phyloP scores from a whole-genome alignment of 2,888 invertebrate species.

The Macropis europaea region DNA sequence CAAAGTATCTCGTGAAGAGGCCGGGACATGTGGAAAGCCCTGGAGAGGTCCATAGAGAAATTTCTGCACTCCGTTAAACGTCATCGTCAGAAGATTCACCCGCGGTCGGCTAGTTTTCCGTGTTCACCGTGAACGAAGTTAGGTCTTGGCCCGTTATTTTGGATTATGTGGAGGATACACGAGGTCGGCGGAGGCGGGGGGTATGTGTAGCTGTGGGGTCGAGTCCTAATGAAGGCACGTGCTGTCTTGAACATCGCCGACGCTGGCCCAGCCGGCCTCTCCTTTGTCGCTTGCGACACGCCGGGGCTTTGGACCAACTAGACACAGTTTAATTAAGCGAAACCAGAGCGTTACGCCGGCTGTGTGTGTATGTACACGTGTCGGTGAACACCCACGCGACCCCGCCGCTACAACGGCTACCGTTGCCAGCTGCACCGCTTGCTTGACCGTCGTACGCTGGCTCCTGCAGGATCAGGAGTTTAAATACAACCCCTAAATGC shows the following conservation, averaged over 20 bases:
- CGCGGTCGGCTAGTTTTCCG: conserved; percentile 52
- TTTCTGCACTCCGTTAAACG: too few species aligned
- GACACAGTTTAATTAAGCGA: conserved; percentile 76
- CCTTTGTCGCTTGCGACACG: conserved; percentile 59
- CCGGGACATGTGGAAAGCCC: too few species aligned
- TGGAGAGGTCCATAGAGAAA: too few species aligned
- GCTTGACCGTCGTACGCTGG: conserved; percentile 29
- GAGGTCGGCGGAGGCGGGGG: too few species aligned
- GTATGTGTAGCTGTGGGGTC: conserved; percentile 30
- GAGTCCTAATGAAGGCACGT: conserved; percentile 74
- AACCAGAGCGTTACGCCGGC: conserved; percentile 64
- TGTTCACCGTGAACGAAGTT: conserved; percentile 61
- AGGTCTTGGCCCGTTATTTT: conserved; percentile 66
- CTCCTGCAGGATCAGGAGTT: conserved; percentile 44
- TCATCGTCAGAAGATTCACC: not conserved
- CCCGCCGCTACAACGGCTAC: conserved; percentile 23
- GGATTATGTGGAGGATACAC: conserved; percentile 60
- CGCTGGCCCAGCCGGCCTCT: conserved; percentile 51
- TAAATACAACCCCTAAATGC: conserved; percentile 37
- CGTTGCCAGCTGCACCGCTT: conserved; percentile 28
- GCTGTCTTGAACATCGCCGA: conserved; percentile 39
- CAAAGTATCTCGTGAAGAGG: too few species aligned
- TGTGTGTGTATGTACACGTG: conserved; percentile 56
- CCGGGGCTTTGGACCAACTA: conserved; percentile 66
- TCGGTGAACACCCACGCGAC: conserved; percentile 50